A percentile compares a stretch with the other conserved stretches of the same genome.
Conservation (phyloP, 2,113 vertebrate species). For the Rhynchomys soricoides region DNA sequence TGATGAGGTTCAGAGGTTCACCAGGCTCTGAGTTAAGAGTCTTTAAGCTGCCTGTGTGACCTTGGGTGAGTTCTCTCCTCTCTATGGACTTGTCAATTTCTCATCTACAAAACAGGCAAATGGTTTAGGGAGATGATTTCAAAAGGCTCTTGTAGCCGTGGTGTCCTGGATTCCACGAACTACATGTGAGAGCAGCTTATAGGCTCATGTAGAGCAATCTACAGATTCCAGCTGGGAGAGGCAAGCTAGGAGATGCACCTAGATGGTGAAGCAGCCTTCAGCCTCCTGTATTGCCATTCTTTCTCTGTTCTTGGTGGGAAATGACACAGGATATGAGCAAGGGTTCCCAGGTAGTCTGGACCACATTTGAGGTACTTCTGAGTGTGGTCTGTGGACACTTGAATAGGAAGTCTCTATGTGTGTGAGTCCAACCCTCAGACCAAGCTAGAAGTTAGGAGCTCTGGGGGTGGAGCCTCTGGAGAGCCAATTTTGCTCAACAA, state of each 20-base stretch:
- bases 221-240: not conserved
- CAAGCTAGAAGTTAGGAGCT: not conserved
- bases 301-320: not conserved
- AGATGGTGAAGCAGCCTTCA: rapidly evolving
- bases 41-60: not conserved
- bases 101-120: not conserved
- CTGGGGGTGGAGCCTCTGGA: not conserved
- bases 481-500: not conserved
- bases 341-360: not conserved
- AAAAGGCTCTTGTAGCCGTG: not conserved
- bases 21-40: not conserved
- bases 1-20: not conserved
- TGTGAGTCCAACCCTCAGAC: not conserved
- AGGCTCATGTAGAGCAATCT: not conserved
- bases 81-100: not conserved
- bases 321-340: no score
- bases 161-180: not conserved
- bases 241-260: not conserved
- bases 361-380: not conserved
- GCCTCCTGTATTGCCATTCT: rapidly evolving
- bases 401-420: not conserved
- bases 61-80: not conserved
- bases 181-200: not conserved
- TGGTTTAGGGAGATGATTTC: not conserved
- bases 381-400: not conserved